Base-by-base conservation (phyloP, 2,797 vertebrate genomes). In the Cephalopachus bancanus region DNA sequence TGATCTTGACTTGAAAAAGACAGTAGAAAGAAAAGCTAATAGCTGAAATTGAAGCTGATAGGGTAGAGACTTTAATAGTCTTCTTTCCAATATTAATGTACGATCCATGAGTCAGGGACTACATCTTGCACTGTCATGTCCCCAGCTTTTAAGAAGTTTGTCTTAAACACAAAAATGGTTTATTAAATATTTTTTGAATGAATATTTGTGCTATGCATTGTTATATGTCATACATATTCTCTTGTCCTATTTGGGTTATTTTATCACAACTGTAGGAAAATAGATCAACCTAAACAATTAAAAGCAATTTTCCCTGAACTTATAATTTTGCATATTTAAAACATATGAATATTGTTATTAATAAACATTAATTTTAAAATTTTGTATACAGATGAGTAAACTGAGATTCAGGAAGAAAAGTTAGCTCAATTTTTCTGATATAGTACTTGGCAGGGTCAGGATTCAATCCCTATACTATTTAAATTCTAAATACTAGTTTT, bases 1-100 rank as follows among this genome's bases (percentile, higher is more conserved):
- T 91, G 72, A 80, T 91, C 75, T 80, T 94, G 64, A 94, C 53
- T 95, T 95, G 33, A 81, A 93, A 92, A 83, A 83, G 60, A 65
- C 4, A 80, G 69, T 64, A 89, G 28, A 92, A 93, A 87, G 14
- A 75, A 96, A 93, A 96, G 14, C 17, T 83, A 89, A 74, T 22
- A 86, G 69, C 51, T 90, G 64, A 88, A 92, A 93, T 28, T 74
- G 49, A 91, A 95, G 74, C 64, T 89, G 74, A 83, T 69, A 86
- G 60, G 24, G 79, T 78, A n/a, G 62, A 85, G 26, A 72, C 3
- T 60, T 83, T 93, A 83, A 74, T 71, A 51, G 10, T 19, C n/a
- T 86, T 91, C 5, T 86, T 83, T 49, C 19, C 51, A 67, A 33
- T 76, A n/a, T 59, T 87, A 95, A 60, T 59, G 91, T 80, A 80